Evolutionary conservation across 2,113 vertebrate genomes (phyloP).

Genomic region (Trogon surrucura): DNA sequence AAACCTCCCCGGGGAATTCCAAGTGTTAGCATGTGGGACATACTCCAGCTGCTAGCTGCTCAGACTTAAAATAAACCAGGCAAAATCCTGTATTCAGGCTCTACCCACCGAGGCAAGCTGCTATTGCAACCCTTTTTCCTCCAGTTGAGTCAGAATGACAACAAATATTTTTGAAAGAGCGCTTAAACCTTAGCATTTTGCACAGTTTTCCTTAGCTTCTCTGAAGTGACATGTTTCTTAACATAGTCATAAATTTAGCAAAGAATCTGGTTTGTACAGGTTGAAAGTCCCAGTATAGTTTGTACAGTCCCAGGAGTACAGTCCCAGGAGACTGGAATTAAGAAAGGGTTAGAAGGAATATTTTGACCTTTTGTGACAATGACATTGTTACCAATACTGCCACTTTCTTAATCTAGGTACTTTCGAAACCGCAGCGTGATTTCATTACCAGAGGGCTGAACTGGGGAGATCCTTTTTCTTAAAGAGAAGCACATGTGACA

Average conservation of each 20-base stretch:
- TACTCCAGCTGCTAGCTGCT: conserved; percentile 59
- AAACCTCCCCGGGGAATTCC: conserved; percentile 48
- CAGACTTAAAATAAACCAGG: conserved; percentile 61
- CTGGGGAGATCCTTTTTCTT: not conserved
- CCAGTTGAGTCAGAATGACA: not conserved
- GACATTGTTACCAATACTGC: not conserved
- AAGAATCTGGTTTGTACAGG: not conserved
- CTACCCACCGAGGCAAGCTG: not conserved
- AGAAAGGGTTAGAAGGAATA: not conserved
- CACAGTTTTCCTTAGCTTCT: not conserved
- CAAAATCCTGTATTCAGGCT: conserved; percentile 17
- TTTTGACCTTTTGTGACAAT: not conserved
- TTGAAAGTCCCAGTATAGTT: not conserved
- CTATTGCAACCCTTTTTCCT: not conserved
- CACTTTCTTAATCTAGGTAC: not conserved
- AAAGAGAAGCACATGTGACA: conserved; percentile 3
- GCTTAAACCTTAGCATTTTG: not conserved
- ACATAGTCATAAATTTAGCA: not conserved
- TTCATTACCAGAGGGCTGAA: not conserved
- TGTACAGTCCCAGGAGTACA: not conserved
- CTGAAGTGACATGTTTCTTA: not conserved
- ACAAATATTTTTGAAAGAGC: conserved; percentile 1
- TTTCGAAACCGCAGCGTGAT: not conserved
- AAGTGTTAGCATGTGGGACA: conserved; percentile 56
- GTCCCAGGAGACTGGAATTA: not conserved